Evolutionary conservation across 37 sponge, comb jelly and placozoan species (phyloP).

Genomic region (Corticium candelabrum): DNA sequence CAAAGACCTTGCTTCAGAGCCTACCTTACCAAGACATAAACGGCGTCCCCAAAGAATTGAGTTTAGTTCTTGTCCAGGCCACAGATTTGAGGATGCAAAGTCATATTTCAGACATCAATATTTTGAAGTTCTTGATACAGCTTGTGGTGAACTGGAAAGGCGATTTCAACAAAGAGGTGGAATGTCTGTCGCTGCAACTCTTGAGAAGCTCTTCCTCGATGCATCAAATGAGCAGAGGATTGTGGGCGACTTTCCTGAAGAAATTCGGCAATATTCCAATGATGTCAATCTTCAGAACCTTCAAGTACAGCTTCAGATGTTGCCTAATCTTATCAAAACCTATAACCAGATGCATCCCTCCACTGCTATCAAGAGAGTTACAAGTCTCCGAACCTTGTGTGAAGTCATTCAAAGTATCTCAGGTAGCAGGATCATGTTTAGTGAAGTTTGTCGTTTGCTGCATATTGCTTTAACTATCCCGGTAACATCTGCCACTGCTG

Average conservation of each 20-base stretch:
- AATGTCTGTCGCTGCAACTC: conserved; percentile 20
- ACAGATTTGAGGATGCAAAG: conserved; percentile 23
- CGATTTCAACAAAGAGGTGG: conserved; percentile 31
- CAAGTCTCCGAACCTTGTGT: conserved; percentile 18
- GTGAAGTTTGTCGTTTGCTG: conserved; percentile 23
- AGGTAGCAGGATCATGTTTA: background rate
- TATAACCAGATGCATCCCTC: conserved; percentile 9
- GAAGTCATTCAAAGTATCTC: background rate
- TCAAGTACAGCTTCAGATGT: conserved; percentile 24
- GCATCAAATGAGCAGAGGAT: conserved; percentile 21
- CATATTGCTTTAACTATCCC: conserved; percentile 20
- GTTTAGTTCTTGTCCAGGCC: conserved; percentile 17
- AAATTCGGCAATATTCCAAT: conserved; percentile 26
- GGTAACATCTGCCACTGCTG: conserved; percentile 30
- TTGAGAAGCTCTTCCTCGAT: conserved; percentile 28
- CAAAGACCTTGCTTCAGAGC: conserved; percentile 19
- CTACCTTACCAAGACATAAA: conserved; percentile 39
- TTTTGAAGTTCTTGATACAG: conserved; percentile 34
- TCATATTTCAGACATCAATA: conserved; percentile 35
- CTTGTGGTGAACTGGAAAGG: conserved; percentile 12
- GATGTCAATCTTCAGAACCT: conserved; percentile 30
- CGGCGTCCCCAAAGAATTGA: conserved; percentile 27
- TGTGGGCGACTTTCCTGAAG: background rate
- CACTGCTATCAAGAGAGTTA: conserved; percentile 15
- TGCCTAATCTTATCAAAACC: conserved; percentile 33